Evolutionary conservation across 2,888 invertebrate species (phyloP), one percentile per base, ranked within the genome.

Genomic region (Conistra vaccinii): DNA sequence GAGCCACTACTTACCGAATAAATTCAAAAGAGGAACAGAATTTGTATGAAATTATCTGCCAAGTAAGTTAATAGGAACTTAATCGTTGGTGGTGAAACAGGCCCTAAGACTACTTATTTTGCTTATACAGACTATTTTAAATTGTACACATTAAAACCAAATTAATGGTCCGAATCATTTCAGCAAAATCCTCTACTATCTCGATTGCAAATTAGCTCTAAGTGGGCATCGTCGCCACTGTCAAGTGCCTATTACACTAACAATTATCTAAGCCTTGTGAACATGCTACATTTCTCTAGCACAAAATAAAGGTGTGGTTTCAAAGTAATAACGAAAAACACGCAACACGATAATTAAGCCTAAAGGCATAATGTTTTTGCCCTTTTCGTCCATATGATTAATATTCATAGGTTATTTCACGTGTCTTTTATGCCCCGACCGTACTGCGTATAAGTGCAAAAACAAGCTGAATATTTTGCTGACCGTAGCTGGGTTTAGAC

Each of bases 391-490:
- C 87, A 73, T 78, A 73, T 80, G 67, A 83, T 85, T 83, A 85
- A 85, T 85, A 87, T 86, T 81, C 85, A 86, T 85, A 81, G 83
- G 77, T 78, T 85, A 81, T 83, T 85, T 81, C 80, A 79, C 79
- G 77, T 81, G 68, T 81, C 78, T 85, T 83, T 83, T 76, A 79
- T 83, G 65, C 32, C 55, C 63, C 60, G 39, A 42, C 69, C 74
- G 62, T 78, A 75, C 73, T 72, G 65, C 57, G 72, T 65, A 74
- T 55, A 73, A 78, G 69, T 86, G 74, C 69, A 66, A 76, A 81
- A 76, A 76, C 76, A 69, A 81, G 73, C 57, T 76, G 71, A 81
- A 86, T 81, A 73, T 74, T 81, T 74, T 67, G 63, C 73, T 74
- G 58, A 69, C 65, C 73, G 42, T 68, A 57, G 63, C 55, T 39